These are phyloP conservation scores for Sarcophaga variegata DNA, from an alignment of 2,888 invertebrate species.

Conservation along the genomic window DNA sequence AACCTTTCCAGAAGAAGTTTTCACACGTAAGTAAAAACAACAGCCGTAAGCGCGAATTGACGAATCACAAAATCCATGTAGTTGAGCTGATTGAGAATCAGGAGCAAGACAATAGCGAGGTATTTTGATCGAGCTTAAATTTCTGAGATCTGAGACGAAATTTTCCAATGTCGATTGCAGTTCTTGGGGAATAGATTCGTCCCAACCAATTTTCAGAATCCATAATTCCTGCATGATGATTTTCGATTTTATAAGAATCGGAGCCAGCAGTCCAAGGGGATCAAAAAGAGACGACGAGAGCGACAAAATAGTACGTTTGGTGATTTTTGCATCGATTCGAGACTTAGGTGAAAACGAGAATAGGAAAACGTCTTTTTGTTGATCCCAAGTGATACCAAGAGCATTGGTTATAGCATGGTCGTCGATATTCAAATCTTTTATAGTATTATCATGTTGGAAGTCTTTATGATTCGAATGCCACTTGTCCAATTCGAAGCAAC, in stretches of 20 bases:
- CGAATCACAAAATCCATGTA: slow-evolving; percentile 59
- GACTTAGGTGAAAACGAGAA: slow-evolving; percentile 37
- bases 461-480: background rate
- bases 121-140: slow-evolving; percentile 17
- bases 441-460: slow-evolving; percentile 17
- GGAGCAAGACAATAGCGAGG: slow-evolving; percentile 36
- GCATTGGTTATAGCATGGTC: slow-evolving; percentile 8
- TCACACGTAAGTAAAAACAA: slow-evolving; percentile 35
- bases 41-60: slow-evolving; percentile 54
- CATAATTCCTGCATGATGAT: slow-evolving; percentile 49
- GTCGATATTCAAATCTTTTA: slow-evolving; percentile 18
- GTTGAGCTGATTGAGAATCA: background rate
- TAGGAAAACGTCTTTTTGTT: slow-evolving; percentile 41
- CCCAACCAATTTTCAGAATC: slow-evolving; percentile 42
- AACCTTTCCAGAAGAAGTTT: slow-evolving; percentile 9
- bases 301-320: slow-evolving; percentile 1
- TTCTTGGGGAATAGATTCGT: slow-evolving; percentile 47
- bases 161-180: background rate
- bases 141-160: slow-evolving; percentile 26
- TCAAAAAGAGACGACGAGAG: slow-evolving; percentile 53
- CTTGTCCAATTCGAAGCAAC: background rate
- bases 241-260: slow-evolving; percentile 37
- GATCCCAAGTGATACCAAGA: slow-evolving; percentile 43
- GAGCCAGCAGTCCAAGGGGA: slow-evolving; percentile 49
- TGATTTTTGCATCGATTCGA: background rate